These are phyloP conservation scores for Drosophila kanapiae DNA, from an alignment of 1,140 invertebrate species.

Conservation along the genomic window DNA sequence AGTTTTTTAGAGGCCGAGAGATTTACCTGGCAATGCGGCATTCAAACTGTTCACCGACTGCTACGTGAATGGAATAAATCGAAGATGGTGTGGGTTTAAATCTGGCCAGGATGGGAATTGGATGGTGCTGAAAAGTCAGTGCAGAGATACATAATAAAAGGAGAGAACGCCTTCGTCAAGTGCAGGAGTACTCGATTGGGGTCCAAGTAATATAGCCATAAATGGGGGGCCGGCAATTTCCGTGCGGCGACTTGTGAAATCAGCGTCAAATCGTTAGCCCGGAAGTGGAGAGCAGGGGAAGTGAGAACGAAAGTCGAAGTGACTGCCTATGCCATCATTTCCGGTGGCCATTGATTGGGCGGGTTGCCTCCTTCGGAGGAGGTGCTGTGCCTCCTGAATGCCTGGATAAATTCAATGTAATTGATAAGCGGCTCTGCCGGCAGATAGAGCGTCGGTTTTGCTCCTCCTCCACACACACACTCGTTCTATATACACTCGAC, in stretches of 20 bases:
- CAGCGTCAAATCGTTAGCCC: slow-evolving; percentile 34
- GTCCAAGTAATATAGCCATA: slow-evolving; percentile 33
- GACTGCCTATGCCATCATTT: slow-evolving; percentile 59
- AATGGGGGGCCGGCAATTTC: slow-evolving; percentile 56
- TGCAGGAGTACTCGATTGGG: slow-evolving; percentile 12
- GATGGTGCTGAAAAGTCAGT: slow-evolving; percentile 1
- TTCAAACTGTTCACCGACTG: slow-evolving; percentile 51
- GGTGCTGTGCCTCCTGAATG: too few relatives aligned
- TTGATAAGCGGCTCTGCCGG: slow-evolving; percentile 49
- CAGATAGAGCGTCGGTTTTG: slow-evolving; percentile 9
- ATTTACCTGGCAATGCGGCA: slow-evolving; percentile 58
- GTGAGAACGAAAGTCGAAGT: slow-evolving; percentile 17
- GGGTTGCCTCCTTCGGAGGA: neutral
- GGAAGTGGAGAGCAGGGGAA: slow-evolving; percentile 7
- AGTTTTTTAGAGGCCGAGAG: slow-evolving; percentile 24
- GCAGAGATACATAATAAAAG: slow-evolving; percentile 42
- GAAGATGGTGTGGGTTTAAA: slow-evolving; percentile 10
- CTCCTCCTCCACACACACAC: neutral
- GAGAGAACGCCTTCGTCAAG: slow-evolving; percentile 18
- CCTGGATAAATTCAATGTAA: slow-evolving; percentile 50
- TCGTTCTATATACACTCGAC: slow-evolving; percentile 1
- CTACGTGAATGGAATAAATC: slow-evolving; percentile 60
- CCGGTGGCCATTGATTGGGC: slow-evolving; percentile 54
- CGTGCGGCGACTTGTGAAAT: slow-evolving; percentile 56
- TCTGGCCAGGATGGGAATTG: neutral